A percentile compares a stretch with the other conserved stretches of the same genome.
Evolutionary conservation across 1,140 invertebrate species (phyloP).

Genomic region (Cotesia vestalis): DNA sequence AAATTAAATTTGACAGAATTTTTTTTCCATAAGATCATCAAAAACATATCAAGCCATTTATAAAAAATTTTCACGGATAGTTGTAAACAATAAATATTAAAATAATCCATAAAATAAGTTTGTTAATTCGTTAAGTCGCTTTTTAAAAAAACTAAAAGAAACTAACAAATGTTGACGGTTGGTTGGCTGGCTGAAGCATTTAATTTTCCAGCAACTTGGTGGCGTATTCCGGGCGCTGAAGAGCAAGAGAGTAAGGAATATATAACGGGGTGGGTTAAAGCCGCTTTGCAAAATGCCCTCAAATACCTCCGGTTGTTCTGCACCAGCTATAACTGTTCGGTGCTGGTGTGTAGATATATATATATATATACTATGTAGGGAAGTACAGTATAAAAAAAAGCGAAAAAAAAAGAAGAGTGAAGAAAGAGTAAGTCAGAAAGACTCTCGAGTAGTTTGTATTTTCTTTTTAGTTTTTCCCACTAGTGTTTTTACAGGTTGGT

Average conservation of each 20-base stretch:
- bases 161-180: conserved; percentile 4
- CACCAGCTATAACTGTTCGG: background rate
- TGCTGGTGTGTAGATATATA: background rate
- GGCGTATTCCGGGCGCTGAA: background rate
- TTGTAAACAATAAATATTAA: no score
- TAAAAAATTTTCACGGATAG: no score
- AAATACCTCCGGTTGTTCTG: conserved; percentile 19
- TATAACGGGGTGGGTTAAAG: background rate
- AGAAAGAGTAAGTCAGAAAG: conserved; percentile 1
- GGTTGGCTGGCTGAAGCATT: conserved; percentile 3
- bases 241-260: background rate
- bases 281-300: conserved; percentile 24
- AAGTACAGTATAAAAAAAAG: background rate
- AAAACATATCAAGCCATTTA: background rate
- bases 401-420: background rate
- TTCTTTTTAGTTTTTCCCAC: conserved; percentile 4
- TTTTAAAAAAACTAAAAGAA: conserved; percentile 7
- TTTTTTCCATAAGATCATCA: background rate
- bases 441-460: background rate
- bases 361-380: background rate
- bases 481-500: background rate
- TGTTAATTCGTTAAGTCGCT: conserved; percentile 20
- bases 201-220: conserved; percentile 20
- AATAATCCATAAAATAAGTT: conserved; percentile 3
- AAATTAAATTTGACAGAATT: background rate